Conservation (phyloP, 2,888 invertebrate species). For the Melanargia galathea region DNA sequence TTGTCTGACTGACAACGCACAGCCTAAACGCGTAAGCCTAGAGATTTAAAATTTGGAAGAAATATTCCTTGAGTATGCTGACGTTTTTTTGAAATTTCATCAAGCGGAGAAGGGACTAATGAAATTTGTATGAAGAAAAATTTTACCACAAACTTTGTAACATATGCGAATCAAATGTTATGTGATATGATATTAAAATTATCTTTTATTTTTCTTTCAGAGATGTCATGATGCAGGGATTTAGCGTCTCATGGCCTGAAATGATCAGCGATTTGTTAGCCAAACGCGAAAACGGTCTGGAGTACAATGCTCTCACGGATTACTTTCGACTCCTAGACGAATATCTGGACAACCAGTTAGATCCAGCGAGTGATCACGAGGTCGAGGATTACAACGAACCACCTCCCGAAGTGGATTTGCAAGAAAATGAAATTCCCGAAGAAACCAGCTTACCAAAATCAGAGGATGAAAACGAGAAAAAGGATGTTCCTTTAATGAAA, state of each 20-base stretch:
- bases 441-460: slow-evolving; percentile 53
- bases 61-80: too few relatives aligned
- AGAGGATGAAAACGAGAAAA: slow-evolving; percentile 34
- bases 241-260: slow-evolving; percentile 71
- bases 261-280: slow-evolving; percentile 75
- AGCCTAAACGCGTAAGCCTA: too few relatives aligned
- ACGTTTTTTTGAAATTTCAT: too few relatives aligned
- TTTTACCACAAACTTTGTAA: too few relatives aligned
- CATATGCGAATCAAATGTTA: too few relatives aligned
- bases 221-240: slow-evolving; percentile 74
- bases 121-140: too few relatives aligned
- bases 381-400: slow-evolving; percentile 67
- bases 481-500: slow-evolving; percentile 45
- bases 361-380: slow-evolving; percentile 55
- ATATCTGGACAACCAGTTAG: slow-evolving; percentile 77
- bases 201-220: slow-evolving; percentile 50
- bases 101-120: too few relatives aligned
- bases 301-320: slow-evolving; percentile 75
- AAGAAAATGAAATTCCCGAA: slow-evolving; percentile 61
- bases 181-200: too few relatives aligned
- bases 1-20: too few relatives aligned
- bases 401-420: slow-evolving; percentile 46
- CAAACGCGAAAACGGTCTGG: slow-evolving; percentile 73
- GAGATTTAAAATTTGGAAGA: too few relatives aligned
- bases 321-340: slow-evolving; percentile 81